Percentiles rank a stretch among this genome's conserved stretches.
phyloP scores from a whole-genome alignment of 2,888 invertebrate species.

The Coremacera marginata region DNA sequence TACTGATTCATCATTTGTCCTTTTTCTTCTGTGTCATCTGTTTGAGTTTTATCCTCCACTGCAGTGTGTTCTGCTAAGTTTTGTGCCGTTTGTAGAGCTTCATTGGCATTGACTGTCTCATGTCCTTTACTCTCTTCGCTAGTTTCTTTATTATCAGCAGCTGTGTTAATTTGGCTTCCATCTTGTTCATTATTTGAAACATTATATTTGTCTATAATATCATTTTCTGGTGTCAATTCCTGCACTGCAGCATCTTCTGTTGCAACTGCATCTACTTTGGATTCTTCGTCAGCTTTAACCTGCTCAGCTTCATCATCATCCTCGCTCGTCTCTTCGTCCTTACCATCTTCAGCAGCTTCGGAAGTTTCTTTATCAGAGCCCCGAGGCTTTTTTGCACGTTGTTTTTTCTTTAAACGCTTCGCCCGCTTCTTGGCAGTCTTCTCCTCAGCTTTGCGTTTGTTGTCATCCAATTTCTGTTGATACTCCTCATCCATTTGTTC shows the following conservation, averaged over 20 bases:
- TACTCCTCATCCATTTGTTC: slow-evolving; percentile 89
- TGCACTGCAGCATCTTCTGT: not conserved
- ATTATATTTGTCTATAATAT: not conserved
- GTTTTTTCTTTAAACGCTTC: slow-evolving; percentile 86
- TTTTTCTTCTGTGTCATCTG: too few relatives aligned
- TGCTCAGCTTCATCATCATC: not conserved
- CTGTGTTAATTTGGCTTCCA: not conserved
- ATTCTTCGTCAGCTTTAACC: not conserved
- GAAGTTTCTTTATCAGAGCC: not conserved
- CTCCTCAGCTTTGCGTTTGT: slow-evolving; percentile 77
- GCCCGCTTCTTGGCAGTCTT: slow-evolving; percentile 92
- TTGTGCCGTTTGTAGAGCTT: not conserved
- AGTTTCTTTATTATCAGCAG: not conserved
- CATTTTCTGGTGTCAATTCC: too few relatives aligned
- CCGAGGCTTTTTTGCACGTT: slow-evolving; percentile 62
- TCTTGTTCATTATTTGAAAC: not conserved
- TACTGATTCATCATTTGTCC: too few relatives aligned
- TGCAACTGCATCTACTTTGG: not conserved
- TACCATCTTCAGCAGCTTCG: not conserved
- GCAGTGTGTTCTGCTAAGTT: not conserved
- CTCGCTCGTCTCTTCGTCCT: slow-evolving; percentile 5
- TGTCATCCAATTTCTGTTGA: slow-evolving; percentile 82
- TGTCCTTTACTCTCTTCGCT: not conserved
- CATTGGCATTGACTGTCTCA: not conserved
- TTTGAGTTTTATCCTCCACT: not conserved